Conservation (phyloP, 2,888 invertebrate genomes). For the Drosophila basisetae region DNA sequence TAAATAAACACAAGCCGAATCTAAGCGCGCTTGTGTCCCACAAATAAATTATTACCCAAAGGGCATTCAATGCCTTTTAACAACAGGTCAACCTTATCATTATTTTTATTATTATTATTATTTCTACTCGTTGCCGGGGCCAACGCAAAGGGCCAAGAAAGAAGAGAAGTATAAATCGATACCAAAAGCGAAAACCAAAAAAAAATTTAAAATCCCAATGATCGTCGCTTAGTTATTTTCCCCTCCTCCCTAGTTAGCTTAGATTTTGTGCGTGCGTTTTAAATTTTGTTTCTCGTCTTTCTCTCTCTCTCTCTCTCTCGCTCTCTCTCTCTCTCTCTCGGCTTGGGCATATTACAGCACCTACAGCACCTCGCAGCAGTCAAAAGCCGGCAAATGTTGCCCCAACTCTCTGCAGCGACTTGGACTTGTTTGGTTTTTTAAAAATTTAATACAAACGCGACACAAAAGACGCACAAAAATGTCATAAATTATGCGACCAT, state of each 20-base stretch:
- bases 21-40: constrained; percentile 77
- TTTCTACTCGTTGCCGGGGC: constrained; percentile 58
- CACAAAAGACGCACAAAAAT: constrained; percentile 83
- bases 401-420: constrained; percentile 50
- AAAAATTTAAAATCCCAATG: constrained; percentile 63
- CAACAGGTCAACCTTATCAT: constrained; percentile 83
- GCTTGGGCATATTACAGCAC: constrained; percentile 47
- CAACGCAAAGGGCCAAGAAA: constrained; percentile 50
- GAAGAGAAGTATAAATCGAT: constrained; percentile 54
- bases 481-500: constrained; percentile 82
- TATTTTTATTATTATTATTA: constrained; percentile 82
- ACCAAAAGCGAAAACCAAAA: constrained; percentile 58
- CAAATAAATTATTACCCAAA: constrained; percentile 82
- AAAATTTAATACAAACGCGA: constrained; percentile 80
- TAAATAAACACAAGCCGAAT: constrained; percentile 59
- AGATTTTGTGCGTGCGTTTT: constrained; percentile 75
- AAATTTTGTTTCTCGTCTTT: constrained; percentile 63
- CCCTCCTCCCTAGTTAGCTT: constrained; percentile 48
- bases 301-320: constrained; percentile 16
- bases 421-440: constrained; percentile 55
- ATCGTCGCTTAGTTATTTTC: constrained; percentile 66
- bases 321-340: constrained; percentile 11
- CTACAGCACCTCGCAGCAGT: constrained; percentile 41
- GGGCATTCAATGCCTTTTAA: constrained; percentile 83
- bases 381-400: constrained; percentile 71